Evolutionary conservation across 1,140 invertebrate genomes (phyloP).

Genomic region (Melitaea cinxia): DNA sequence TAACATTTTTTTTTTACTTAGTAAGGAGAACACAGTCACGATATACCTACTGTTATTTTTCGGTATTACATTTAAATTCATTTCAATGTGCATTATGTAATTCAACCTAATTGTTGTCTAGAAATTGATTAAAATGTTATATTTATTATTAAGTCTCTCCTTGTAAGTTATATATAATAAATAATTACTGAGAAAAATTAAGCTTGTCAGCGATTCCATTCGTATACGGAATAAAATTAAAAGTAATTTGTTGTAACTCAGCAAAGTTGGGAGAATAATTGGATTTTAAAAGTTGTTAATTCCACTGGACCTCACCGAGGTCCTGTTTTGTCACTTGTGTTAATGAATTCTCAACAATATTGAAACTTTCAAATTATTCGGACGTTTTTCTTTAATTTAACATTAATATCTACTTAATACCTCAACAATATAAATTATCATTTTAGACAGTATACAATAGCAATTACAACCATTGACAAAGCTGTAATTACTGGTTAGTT

Average conservation of each 20-base stretch:
- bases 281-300: slow-evolving; percentile 13
- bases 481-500: slow-evolving; percentile 1
- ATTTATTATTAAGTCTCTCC: too few relatives aligned
- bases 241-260: not conserved
- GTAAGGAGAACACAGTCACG: too few relatives aligned
- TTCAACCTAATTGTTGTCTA: too few relatives aligned
- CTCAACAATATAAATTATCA: not conserved
- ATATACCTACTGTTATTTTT: too few relatives aligned
- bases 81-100: too few relatives aligned
- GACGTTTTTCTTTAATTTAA: not conserved
- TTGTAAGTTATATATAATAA: too few relatives aligned
- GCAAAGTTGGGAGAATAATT: slow-evolving; percentile 5
- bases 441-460: not conserved
- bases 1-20: too few relatives aligned
- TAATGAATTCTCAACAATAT: slow-evolving; percentile 7
- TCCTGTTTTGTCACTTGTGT: slow-evolving; percentile 7
- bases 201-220: not conserved
- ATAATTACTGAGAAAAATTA: not conserved
- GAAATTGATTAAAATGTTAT: too few relatives aligned
- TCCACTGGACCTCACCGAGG: not conserved
- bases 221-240: not conserved
- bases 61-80: too few relatives aligned
- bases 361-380: not conserved
- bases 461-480: not conserved
- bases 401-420: not conserved